Conservation (phyloP, 2,797 vertebrate species). For the Leptoclinus maculatus region DNA sequence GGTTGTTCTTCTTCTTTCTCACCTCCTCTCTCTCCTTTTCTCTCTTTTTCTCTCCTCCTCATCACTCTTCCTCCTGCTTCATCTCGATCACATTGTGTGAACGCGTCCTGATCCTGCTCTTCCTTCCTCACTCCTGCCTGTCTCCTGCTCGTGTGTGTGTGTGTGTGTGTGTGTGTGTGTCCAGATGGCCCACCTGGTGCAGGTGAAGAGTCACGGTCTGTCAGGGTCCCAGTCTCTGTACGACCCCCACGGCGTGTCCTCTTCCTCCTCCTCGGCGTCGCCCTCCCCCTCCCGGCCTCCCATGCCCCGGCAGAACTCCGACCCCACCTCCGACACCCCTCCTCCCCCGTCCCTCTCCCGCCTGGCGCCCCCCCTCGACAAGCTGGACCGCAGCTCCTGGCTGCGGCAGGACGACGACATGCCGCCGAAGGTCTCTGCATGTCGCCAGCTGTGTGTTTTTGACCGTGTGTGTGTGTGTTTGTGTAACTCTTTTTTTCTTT, state of each 20-base stretch:
- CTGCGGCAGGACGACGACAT: slow-evolving; percentile 97
- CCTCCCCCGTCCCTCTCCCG: slow-evolving; percentile 91
- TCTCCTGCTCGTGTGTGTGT: slow-evolving; percentile 30
- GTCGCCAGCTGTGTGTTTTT: slow-evolving; percentile 26
- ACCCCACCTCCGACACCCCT: slow-evolving; percentile 98
- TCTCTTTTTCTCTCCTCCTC: slow-evolving; percentile 28
- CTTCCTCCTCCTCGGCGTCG: slow-evolving; percentile 90
- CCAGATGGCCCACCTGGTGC: slow-evolving; percentile 94
- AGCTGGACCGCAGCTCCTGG: slow-evolving; percentile 97
- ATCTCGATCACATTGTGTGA: slow-evolving; percentile 27
- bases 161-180: slow-evolving; percentile 51
- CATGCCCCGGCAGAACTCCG: slow-evolving; percentile 99
- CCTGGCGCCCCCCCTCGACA: slow-evolving; percentile 89
- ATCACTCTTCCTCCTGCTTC: slow-evolving; percentile 3
- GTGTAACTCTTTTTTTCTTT: slow-evolving; percentile 10
- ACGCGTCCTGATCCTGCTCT: slow-evolving; percentile 52
- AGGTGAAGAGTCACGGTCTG: slow-evolving; percentile 96
- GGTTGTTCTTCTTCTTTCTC: not conserved
- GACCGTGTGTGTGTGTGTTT: slow-evolving; percentile 27
- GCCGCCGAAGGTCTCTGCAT: slow-evolving; percentile 93
- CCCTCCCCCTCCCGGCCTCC: slow-evolving; percentile 94
- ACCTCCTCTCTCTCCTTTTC: slow-evolving; percentile 10
- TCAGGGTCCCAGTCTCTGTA: slow-evolving; percentile 98
- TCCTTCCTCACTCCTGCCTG: slow-evolving; percentile 53
- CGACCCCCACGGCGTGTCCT: slow-evolving; percentile 92